Evolutionary conservation across 2,888 invertebrate genomes (phyloP), one percentile per base, ranked within the genome.

Genomic region (Rhagonycha fulva): DNA sequence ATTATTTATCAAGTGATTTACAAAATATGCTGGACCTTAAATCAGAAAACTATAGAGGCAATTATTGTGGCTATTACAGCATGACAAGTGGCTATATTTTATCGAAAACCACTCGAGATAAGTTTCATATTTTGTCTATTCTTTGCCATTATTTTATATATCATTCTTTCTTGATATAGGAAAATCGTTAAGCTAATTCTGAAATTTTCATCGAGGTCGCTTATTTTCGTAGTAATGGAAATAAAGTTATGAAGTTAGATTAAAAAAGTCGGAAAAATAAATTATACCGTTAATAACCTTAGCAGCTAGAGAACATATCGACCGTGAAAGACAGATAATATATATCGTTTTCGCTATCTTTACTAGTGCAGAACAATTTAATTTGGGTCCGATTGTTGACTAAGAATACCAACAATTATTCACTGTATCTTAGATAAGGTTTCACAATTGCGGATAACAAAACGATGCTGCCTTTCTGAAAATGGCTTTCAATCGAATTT

Each of bases 361-460:
- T 24, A 66, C 63, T 66, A 66, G 63, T 66, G 26, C 12, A 66
- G 19, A 19, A 66, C 63, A 66, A 66, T 66, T 66, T 66, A 66
- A 66, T 66, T 66, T 66, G 26, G 63, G 23, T 24, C 26, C 63
- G n/a, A 66, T 66, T 66, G 63, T 66, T 66, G 63, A 66, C 63
- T 66, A 66, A n/a, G 19, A 66, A 66, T 66, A 66, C 63, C 63
- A 66, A 66, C 63, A 66, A 66, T 66, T 66, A 66, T 66, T 66
- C 63, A 66, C 63, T 66, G 63, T 66, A 62, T 66, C 63, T 66
- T 10, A 66, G 63, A 66, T 66, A 66, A 66, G 63, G 26, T 66
- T n/a, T 12, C 19, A 66, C 63, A 66, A 66, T 66, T 66, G 63
- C n/a, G 26, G 24, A 66, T 66, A 66, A 66, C 63, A 66, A 66